Evolutionary conservation across 1,140 invertebrate species (phyloP).

Genomic region (Diploscapter pachys): DNA sequence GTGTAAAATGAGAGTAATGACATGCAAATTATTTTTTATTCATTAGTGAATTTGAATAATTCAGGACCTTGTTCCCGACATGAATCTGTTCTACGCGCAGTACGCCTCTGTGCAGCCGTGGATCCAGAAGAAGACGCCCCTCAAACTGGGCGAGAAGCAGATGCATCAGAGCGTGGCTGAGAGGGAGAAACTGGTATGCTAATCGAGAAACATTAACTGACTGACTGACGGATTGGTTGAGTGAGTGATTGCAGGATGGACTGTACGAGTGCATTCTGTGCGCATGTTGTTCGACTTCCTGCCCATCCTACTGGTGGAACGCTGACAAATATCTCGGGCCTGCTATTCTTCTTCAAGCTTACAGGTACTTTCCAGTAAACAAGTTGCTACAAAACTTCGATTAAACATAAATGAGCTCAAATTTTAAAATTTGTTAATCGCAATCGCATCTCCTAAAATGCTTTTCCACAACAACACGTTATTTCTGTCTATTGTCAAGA

Average conservation of each 20-base stretch:
- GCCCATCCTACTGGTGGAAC: slow-evolving; percentile 98
- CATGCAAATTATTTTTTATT: slow-evolving; percentile 1
- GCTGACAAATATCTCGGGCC: slow-evolving; percentile 82
- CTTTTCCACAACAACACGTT: too few relatives aligned
- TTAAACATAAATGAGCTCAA: too few relatives aligned
- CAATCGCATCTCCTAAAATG: too few relatives aligned
- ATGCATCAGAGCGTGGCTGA: slow-evolving; percentile 82
- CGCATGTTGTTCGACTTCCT: slow-evolving; percentile 92
- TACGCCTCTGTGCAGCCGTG: slow-evolving; percentile 91
- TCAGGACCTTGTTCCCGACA: slow-evolving; percentile 84
- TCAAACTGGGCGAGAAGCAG: slow-evolving; percentile 72
- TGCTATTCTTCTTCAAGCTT: slow-evolving; percentile 59
- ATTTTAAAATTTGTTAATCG: too few relatives aligned
- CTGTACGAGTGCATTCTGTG: slow-evolving; percentile 95
- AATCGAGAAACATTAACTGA: slow-evolving; percentile 67
- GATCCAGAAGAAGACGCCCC: slow-evolving; percentile 75
- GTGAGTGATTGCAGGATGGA: slow-evolving; percentile 69
- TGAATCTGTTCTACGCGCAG: slow-evolving; percentile 89
- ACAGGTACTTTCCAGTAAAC: slow-evolving; percentile 56
- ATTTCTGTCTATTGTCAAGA: too few relatives aligned
- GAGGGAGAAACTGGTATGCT: slow-evolving; percentile 75
- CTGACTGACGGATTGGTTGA: slow-evolving; percentile 59
- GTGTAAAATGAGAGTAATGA: background rate
- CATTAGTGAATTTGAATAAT: slow-evolving; percentile 18
- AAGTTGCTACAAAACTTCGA: too few relatives aligned